These are phyloP conservation scores for Cyprinodon brontotheroides DNA, from an alignment of 2,113 vertebrate genomes.

Conservation along the genomic window DNA sequence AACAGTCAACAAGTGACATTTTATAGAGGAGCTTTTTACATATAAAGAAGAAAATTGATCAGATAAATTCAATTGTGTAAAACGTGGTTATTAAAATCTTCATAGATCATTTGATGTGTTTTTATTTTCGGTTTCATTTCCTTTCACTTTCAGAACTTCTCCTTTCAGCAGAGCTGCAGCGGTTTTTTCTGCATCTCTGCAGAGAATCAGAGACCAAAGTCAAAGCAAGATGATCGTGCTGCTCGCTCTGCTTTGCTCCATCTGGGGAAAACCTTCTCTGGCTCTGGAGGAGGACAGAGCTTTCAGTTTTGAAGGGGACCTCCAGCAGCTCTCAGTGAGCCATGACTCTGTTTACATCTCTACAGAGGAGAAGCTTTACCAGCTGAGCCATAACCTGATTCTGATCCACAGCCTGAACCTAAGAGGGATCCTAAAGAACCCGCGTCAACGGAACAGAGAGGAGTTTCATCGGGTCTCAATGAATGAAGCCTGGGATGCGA, in stretches of 20 bases:
- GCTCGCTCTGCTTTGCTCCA: constrained; percentile 19
- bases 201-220: neutral
- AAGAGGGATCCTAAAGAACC: neutral
- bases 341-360: constrained; percentile 66
- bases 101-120: too few species aligned
- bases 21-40: too few species aligned
- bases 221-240: constrained; percentile 45
- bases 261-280: constrained; percentile 17
- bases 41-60: too few species aligned
- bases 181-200: neutral
- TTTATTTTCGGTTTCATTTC: neutral
- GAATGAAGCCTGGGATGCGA: neutral
- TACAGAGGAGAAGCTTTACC: constrained; percentile 83
- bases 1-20: too few species aligned
- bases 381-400: constrained; percentile 77
- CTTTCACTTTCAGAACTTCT: constrained; percentile 10
- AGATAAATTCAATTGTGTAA: too few species aligned
- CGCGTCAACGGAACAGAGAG: rapidly evolving
- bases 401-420: constrained; percentile 20
- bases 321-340: neutral
- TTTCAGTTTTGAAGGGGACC: constrained; percentile 18
- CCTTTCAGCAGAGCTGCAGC: neutral
- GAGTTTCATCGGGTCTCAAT: constrained; percentile 36
- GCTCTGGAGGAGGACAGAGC: constrained; percentile 1
- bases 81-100: too few species aligned